Evolutionary conservation across 1,140 invertebrate genomes (phyloP).

Genomic region (Drosophila grimshawi): DNA sequence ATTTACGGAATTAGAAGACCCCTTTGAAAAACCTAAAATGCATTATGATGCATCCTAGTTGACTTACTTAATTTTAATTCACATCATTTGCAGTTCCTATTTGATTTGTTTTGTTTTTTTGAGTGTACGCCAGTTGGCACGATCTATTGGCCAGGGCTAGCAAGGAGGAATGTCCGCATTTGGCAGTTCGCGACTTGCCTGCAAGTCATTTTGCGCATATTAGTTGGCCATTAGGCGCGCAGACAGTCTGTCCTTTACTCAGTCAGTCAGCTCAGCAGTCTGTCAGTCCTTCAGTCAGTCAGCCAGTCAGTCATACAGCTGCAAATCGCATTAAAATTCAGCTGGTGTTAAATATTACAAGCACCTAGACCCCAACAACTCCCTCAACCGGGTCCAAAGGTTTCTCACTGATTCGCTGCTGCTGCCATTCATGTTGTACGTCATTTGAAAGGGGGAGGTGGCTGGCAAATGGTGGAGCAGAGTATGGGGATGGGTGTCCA

Average conservation of each 20-base stretch:
- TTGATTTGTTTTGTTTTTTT: not conserved
- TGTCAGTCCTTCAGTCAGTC: constrained; percentile 3
- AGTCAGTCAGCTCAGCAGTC: constrained; percentile 16
- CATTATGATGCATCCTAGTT: too few species aligned
- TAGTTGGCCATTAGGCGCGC: constrained; percentile 79
- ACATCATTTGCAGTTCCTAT: too few species aligned
- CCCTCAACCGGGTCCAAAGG: constrained; percentile 57
- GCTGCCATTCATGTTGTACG: constrained; percentile 68
- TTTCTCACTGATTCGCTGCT: constrained; percentile 70
- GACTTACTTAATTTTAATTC: too few species aligned
- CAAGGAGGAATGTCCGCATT: constrained; percentile 31
- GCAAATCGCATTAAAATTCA: constrained; percentile 77
- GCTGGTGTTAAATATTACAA: constrained; percentile 81
- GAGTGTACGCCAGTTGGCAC: constrained; percentile 22
- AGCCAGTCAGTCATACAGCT: constrained; percentile 29
- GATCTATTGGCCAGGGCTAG: constrained; percentile 30
- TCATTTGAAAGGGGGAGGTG: constrained; percentile 13
- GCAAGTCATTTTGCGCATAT: constrained; percentile 81
- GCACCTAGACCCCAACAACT: constrained; percentile 35
- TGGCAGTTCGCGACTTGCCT: constrained; percentile 72
- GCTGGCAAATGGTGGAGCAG: not conserved
- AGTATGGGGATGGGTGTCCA: not conserved
- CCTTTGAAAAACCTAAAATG: too few species aligned
- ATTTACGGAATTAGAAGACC: too few species aligned
- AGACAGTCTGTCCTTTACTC: constrained; percentile 25